These are phyloP conservation scores for Esperia sulphurella DNA, from an alignment of 2,888 invertebrate species.

Conservation along the genomic window DNA sequence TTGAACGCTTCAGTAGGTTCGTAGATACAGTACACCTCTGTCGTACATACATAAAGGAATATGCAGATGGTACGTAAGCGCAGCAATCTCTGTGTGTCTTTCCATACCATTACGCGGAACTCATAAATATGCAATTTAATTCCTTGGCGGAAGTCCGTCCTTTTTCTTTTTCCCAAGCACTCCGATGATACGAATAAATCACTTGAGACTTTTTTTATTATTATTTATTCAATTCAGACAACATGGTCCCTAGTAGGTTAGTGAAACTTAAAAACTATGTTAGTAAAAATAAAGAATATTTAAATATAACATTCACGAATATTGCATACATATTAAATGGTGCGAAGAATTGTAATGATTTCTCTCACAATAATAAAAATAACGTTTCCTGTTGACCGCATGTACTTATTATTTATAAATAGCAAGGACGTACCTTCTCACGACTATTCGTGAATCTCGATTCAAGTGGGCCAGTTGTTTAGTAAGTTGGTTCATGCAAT, in stretches of 20 bases:
- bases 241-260: too few relatives aligned
- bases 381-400: not conserved
- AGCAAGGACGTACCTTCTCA: not conserved
- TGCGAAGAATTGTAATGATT: too few relatives aligned
- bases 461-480: not conserved
- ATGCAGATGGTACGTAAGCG: slow-evolving; percentile 14
- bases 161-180: slow-evolving; percentile 10
- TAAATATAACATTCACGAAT: too few relatives aligned
- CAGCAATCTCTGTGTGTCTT: slow-evolving; percentile 17
- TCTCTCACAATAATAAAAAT: not conserved
- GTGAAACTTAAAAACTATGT: too few relatives aligned
- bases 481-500: not conserved
- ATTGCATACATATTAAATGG: too few relatives aligned
- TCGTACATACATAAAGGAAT: slow-evolving; percentile 14
- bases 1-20: not conserved
- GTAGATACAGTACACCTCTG: not conserved
- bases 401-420: not conserved
- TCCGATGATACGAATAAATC: not conserved
- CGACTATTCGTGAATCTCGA: slow-evolving; percentile 2
- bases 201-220: not conserved
- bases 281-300: too few relatives aligned
- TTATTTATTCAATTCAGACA: too few relatives aligned
- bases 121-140: slow-evolving; percentile 32
- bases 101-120: slow-evolving; percentile 20
- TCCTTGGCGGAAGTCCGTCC: slow-evolving; percentile 13